Percentiles rank a stretch among this genome's conserved stretches.
Evolutionary conservation across 2,888 invertebrate species (phyloP).

Genomic region (Drosophila nr. fundita): DNA sequence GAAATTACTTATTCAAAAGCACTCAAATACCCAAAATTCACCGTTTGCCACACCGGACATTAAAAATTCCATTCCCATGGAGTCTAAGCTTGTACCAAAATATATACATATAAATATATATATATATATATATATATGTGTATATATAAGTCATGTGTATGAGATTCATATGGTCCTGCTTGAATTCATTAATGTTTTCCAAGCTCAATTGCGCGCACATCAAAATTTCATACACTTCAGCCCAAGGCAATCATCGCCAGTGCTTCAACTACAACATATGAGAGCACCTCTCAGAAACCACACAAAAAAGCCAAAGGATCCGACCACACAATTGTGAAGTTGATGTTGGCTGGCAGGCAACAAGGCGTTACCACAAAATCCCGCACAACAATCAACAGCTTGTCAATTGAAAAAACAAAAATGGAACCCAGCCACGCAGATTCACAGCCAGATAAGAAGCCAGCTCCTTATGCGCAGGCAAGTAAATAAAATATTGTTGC

Average conservation of each 20-base stretch:
- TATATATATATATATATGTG: not conserved
- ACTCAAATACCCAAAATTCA: not conserved
- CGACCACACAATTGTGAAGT: conserved; percentile 24
- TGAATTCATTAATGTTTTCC: not conserved
- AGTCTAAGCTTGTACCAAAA: not conserved
- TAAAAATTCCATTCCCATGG: not conserved
- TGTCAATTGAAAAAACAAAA: conserved; percentile 40
- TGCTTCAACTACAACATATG: not conserved
- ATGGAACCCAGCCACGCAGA: not conserved
- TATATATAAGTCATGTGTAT: not conserved
- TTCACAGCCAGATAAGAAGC: not conserved
- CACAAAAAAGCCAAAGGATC: conserved; percentile 18
- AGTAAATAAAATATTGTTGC: conserved; percentile 42
- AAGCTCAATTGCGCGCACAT: conserved; percentile 10
- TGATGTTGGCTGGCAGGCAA: conserved; percentile 4
- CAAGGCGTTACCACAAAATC: conserved; percentile 20
- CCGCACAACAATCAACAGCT: conserved; percentile 64
- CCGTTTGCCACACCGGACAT: not conserved
- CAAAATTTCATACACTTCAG: conserved; percentile 18
- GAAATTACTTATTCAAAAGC: not conserved
- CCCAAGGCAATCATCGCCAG: conserved; percentile 13
- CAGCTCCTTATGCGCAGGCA: conserved; percentile 19
- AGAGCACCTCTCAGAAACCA: conserved; percentile 11
- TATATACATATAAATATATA: no score
- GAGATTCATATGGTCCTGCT: not conserved